Percentiles rank a stretch among this genome's conserved stretches.
Conservation (phyloP, 2,888 invertebrate species). For the Hoplodrina ambigua region DNA sequence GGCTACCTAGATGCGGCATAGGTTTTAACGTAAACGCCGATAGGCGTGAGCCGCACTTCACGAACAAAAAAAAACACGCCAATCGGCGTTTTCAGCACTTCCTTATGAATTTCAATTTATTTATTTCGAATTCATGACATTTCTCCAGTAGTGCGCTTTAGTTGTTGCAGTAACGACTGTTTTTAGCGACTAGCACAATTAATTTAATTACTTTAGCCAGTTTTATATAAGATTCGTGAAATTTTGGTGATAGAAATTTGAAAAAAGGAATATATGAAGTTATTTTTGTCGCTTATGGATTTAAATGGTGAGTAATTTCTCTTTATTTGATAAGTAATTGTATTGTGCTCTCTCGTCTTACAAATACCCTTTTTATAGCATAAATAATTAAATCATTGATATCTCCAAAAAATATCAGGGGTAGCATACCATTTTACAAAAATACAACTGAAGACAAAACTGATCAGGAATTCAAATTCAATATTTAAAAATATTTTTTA, state of each 20-base stretch:
- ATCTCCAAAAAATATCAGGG: no score
- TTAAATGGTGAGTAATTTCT: no score
- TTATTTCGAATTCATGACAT: neutral
- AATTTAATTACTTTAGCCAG: neutral
- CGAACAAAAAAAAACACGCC: neutral
- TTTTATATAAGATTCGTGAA: slow-evolving; percentile 7
- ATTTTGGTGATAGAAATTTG: slow-evolving; percentile 10
- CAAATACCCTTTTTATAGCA: no score
- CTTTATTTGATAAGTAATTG: no score
- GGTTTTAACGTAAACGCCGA: slow-evolving; percentile 5
- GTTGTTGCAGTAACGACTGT: slow-evolving; percentile 9
- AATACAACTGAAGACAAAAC: no score
- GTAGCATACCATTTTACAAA: no score
- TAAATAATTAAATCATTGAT: no score
- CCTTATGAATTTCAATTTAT: no score
- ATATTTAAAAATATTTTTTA: no score
- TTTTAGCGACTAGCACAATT: slow-evolving; percentile 2
- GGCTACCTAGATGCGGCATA: slow-evolving; percentile 1
- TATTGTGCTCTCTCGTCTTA: no score
- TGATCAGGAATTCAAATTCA: no score
- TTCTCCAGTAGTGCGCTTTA: slow-evolving; percentile 8
- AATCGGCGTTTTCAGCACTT: neutral
- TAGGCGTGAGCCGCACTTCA: neutral
- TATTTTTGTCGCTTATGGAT: no score
- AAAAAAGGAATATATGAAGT: neutral